Evolutionary conservation across 2,113 vertebrate genomes (phyloP).

Genomic region (Lasiurus cinereus): DNA sequence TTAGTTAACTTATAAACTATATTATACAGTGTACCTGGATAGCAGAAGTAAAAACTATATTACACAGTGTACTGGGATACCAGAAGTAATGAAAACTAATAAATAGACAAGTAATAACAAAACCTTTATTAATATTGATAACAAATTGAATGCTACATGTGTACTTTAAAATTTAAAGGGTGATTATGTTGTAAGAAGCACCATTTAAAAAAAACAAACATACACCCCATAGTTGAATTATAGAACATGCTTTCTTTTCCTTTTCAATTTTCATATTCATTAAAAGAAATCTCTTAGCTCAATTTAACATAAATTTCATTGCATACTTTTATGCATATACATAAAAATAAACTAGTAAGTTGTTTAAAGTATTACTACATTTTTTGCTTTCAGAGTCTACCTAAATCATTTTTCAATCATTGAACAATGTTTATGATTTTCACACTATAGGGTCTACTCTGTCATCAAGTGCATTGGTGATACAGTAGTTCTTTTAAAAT

Average conservation of each 20-base stretch:
- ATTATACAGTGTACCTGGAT: background rate
- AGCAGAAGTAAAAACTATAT: background rate
- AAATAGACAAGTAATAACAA: background rate
- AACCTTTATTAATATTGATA: background rate
- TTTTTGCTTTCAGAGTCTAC: background rate
- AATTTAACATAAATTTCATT: background rate
- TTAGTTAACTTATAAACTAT: background rate
- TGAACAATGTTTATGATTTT: background rate
- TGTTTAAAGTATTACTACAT: background rate
- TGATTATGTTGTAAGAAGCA: background rate
- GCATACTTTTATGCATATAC: background rate
- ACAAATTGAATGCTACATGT: background rate
- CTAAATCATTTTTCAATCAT: background rate
- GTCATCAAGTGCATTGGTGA: background rate
- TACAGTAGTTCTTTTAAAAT: background rate
- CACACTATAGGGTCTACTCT: background rate
- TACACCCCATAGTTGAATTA: background rate
- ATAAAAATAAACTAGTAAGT: background rate
- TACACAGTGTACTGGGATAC: background rate
- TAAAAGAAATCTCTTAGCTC: slow-evolving; percentile 24
- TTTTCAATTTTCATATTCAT: background rate
- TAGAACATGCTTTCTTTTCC: background rate
- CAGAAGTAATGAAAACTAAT: background rate
- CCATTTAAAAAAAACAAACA: slow-evolving; percentile 9
- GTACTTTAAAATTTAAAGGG: background rate